A percentile compares a stretch with the other conserved stretches of the same genome.
Conservation (phyloP, 2,888 invertebrate species). For the Lycia hirtaria region DNA sequence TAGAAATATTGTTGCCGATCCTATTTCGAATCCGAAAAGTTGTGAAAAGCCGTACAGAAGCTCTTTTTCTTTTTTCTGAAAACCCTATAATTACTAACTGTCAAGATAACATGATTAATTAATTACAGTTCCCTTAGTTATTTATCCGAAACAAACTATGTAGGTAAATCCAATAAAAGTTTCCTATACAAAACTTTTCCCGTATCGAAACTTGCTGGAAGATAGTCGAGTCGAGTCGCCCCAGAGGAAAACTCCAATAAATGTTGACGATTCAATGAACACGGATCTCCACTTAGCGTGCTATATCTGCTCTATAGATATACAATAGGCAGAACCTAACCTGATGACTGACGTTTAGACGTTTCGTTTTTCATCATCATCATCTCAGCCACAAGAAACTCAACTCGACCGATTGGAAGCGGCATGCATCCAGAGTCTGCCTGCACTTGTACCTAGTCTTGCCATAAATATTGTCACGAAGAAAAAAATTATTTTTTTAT, state of each 20-base stretch:
- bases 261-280: constrained; percentile 18
- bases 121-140: background rate
- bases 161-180: background rate
- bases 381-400: too few relatives aligned
- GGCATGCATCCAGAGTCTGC: too few relatives aligned
- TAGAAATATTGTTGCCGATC: too few relatives aligned
- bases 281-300: constrained; percentile 18
- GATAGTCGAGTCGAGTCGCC: background rate
- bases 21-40: too few relatives aligned
- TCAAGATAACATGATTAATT: background rate
- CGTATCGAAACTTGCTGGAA: background rate
- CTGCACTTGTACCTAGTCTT: too few relatives aligned
- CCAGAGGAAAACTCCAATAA: constrained; percentile 4
- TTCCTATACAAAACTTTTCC: background rate
- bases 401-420: too few relatives aligned
- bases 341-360: too few relatives aligned
- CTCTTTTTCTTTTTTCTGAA: too few relatives aligned
- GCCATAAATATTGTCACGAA: too few relatives aligned
- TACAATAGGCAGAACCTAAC: background rate
- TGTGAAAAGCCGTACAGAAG: too few relatives aligned
- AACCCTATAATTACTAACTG: background rate
- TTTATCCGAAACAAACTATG: background rate
- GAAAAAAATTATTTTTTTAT: too few relatives aligned
- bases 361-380: too few relatives aligned
- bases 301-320: background rate